phyloP scores from a whole-genome alignment of 2,888 invertebrate species.

The Mantis religiosa region DNA sequence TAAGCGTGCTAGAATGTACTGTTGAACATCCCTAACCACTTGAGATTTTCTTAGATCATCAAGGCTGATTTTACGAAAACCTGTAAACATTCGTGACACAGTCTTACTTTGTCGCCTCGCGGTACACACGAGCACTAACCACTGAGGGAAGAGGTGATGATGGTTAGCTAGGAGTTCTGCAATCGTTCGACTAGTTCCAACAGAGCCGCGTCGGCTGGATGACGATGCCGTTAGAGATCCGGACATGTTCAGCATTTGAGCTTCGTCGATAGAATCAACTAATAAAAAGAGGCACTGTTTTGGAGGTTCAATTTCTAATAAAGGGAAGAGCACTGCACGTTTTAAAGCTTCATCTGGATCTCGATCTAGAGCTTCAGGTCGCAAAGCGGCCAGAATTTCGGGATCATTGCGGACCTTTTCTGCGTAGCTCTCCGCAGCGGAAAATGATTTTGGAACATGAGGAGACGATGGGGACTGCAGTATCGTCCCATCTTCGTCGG shows the following conservation, averaged over 20 bases:
- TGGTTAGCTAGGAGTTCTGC: slow-evolving; percentile 83
- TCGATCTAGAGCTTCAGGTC: slow-evolving; percentile 76
- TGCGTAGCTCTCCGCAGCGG: slow-evolving; percentile 26
- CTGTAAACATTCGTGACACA: slow-evolving; percentile 62
- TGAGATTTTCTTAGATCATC: slow-evolving; percentile 86
- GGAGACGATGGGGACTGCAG: slow-evolving; percentile 22
- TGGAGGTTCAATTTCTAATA: slow-evolving; percentile 81
- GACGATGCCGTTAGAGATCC: slow-evolving; percentile 3
- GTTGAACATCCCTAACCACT: slow-evolving; percentile 91
- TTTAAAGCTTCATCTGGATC: slow-evolving; percentile 91
- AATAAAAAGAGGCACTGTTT: slow-evolving; percentile 79
- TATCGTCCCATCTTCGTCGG: slow-evolving; percentile 15
- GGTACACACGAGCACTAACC: slow-evolving; percentile 86
- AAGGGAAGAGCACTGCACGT: slow-evolving; percentile 79
- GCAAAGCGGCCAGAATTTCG: slow-evolving; percentile 75
- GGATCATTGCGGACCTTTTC: slow-evolving; percentile 61
- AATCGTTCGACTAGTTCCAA: slow-evolving; percentile 56
- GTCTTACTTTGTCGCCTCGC: slow-evolving; percentile 80
- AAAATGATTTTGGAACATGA: slow-evolving; percentile 20
- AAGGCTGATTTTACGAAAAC: slow-evolving; percentile 86
- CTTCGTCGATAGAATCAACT: slow-evolving; percentile 91
- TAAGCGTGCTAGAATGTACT: slow-evolving; percentile 85
- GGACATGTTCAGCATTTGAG: slow-evolving; percentile 39
- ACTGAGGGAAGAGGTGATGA: slow-evolving; percentile 87
- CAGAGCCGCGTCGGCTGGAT: slow-evolving; percentile 34